Conservation (phyloP, 2,113 vertebrate genomes). For the Cephalophus harveyi region DNA sequence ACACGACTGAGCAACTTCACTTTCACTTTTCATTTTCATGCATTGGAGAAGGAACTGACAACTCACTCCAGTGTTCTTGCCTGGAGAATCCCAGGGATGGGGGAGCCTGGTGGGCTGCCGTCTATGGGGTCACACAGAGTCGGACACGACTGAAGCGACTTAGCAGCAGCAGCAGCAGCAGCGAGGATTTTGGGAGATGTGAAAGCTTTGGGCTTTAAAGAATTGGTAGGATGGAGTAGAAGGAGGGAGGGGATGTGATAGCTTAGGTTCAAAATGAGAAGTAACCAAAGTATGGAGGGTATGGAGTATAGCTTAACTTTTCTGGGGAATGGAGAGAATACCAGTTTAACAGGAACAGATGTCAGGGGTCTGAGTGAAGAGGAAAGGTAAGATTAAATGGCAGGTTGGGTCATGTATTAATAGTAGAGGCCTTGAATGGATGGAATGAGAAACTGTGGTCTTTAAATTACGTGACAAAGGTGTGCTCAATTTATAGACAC, state of each 20-base stretch:
- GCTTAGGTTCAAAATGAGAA: background rate
- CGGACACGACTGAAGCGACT: background rate
- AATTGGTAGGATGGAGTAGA: background rate
- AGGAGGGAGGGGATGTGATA: background rate
- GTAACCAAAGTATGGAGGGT: background rate
- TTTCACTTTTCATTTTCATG: too few species aligned
- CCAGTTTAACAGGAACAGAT: background rate
- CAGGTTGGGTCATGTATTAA: background rate
- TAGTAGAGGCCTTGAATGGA: background rate
- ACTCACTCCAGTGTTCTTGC: too few species aligned
- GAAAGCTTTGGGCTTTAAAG: background rate
- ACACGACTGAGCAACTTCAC: too few species aligned
- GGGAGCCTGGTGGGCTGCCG: too few species aligned
- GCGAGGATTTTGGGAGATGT: background rate
- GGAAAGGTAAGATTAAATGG: background rate
- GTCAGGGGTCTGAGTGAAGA: background rate
- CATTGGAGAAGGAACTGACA: too few species aligned
- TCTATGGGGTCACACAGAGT: background rate
- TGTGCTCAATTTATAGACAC: background rate
- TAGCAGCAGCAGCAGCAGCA: background rate
- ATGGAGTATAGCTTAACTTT: background rate
- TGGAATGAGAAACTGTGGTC: background rate
- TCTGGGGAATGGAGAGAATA: background rate
- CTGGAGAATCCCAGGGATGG: too few species aligned
- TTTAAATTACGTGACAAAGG: constrained; percentile 26